Conservation (phyloP, 35 echinoderm and acorn worm genomes). For the Patiria miniata region DNA sequence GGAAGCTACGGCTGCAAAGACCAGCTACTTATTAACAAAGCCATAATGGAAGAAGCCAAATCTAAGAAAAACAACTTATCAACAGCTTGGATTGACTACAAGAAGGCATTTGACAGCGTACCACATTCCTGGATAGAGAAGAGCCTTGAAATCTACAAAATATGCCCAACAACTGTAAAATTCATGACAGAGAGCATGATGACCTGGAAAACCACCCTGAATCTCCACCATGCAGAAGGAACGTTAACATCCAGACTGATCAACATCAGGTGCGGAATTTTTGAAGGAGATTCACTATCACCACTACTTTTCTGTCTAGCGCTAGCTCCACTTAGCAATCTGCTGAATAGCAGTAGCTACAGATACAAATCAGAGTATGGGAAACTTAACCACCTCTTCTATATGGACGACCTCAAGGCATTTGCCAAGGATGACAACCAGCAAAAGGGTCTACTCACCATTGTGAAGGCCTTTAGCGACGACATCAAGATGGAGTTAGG, state of each 20-base stretch:
- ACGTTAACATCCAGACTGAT: background rate
- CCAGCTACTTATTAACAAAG: background rate
- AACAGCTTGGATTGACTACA: slow-evolving; percentile 20
- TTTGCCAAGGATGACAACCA: slow-evolving; percentile 39
- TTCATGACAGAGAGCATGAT: background rate
- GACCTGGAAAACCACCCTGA: background rate
- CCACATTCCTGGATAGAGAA: background rate
- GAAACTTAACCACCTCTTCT: background rate
- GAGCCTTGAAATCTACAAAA: slow-evolving; percentile 16
- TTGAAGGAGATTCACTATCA: slow-evolving; percentile 39
- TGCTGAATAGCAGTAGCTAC: background rate
- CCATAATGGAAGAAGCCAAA: slow-evolving; percentile 11
- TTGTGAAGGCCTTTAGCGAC: background rate
- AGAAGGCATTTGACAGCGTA: slow-evolving; percentile 28
- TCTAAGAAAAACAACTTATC: slow-evolving; percentile 19
- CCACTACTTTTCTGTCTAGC: slow-evolving; percentile 35
- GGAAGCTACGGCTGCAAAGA: slow-evolving; percentile 9
- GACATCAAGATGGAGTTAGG: slow-evolving; percentile 42
- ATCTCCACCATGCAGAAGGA: slow-evolving; percentile 24
- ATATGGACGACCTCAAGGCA: slow-evolving; percentile 45
- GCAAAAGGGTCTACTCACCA: slow-evolving; percentile 4
- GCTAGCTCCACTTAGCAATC: background rate
- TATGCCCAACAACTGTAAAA: background rate
- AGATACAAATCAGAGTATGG: background rate
- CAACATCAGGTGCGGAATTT: slow-evolving; percentile 39